Evolutionary conservation across 2,888 invertebrate species (phyloP), one percentile per base, ranked within the genome.

Genomic region (Xestia ashworthii): DNA sequence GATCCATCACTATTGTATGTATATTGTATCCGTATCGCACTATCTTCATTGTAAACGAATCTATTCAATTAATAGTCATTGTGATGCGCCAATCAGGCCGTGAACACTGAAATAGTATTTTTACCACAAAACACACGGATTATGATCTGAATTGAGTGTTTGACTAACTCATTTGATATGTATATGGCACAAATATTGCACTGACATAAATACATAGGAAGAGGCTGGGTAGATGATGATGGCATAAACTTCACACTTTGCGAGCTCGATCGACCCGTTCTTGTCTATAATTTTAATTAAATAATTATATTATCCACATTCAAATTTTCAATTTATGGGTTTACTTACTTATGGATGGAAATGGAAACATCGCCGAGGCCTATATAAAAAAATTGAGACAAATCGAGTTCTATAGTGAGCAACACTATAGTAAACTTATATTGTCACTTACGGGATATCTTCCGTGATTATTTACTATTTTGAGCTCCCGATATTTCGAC

Each of bases 31-130:
- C 64, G 5, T 81, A 73, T 71, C 74, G n/a, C 62, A 46, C 60
- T 68, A 85, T 88, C 89, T 84, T 58, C 69, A 82, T 88, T 89
- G 84, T 86, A 62, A 67, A 67, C 65, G 48, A 74, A 74, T 83
- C 83, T 89, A 87, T 89, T 89, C 82, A 88, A 89, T 89, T 89
- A 87, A 75, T 82, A 74, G 62, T 4, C 73, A 80, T 88, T 87
- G 85, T 80, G 69, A 70, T 44, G 25, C 32, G 38, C 11, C 69
- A 85, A 88, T 86, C 89, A 89, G 89, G 44, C 74, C 80, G 84
- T 88, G 78, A 86, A 78, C 25, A 72, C 65, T 76, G 50, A 74
- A 67, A 74, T 6, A 58, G 75, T 71, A 74, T 79, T 82, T 87
- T 78, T 81, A 55, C 46, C 38, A 48, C 73, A 64, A 62, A 66